Conservation (phyloP, 2,113 vertebrate species). For the Passer domesticus region DNA sequence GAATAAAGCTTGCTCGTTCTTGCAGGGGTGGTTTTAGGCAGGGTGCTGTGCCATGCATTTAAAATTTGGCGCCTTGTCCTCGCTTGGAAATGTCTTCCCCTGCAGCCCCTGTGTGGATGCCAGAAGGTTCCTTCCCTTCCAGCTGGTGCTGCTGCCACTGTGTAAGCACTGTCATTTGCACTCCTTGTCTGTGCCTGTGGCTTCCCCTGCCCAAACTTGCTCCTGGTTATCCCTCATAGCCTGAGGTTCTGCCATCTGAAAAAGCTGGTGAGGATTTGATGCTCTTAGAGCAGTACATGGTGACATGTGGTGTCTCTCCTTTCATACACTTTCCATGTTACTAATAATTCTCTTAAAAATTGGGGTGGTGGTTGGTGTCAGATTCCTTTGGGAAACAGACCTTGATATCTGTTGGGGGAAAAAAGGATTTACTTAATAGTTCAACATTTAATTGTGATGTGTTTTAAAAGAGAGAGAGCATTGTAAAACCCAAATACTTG, state of each 20-base stretch:
- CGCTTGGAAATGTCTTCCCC: not conserved
- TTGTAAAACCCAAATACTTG: not conserved
- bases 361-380: not conserved
- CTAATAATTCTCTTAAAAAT: not conserved
- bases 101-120: not conserved
- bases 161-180: not conserved
- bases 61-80: not conserved
- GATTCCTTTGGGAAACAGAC: not conserved
- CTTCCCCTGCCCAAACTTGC: not conserved
- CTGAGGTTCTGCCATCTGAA: not conserved
- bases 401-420: rapidly evolving
- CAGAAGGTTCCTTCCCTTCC: not conserved
- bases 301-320: not conserved
- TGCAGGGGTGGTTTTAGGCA: not conserved
- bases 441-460: not conserved
- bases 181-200: not conserved
- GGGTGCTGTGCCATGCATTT: not conserved
- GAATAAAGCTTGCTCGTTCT: not conserved
- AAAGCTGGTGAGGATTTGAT: not conserved
- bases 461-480: not conserved
- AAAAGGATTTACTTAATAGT: not conserved
- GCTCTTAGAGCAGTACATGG: not conserved
- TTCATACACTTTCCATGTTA: not conserved
- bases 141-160: not conserved
- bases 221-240: not conserved